phyloP scores from a whole-genome alignment of 2,797 vertebrate species.

The Sternotherus odoratus region DNA sequence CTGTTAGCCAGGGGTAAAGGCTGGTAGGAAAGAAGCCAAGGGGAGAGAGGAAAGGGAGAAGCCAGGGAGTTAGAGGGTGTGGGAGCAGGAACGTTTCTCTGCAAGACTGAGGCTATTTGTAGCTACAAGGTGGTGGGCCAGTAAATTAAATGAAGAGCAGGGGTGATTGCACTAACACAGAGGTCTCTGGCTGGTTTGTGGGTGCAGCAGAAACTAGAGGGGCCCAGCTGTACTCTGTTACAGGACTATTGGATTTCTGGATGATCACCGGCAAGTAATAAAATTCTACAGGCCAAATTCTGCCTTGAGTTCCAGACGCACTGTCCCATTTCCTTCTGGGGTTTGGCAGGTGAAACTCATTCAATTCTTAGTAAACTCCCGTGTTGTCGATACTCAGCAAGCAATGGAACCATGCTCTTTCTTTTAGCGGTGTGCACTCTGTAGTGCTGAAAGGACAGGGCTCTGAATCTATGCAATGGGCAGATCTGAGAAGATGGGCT shows the following conservation, averaged over 20 bases:
- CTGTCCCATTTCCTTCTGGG: neutral
- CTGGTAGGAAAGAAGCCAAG: no score
- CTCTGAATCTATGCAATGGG: neutral
- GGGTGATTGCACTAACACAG: no score
- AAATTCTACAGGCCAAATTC: neutral
- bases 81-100: no score
- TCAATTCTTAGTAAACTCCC: neutral
- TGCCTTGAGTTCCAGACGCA: neutral
- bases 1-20: no score
- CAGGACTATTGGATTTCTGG: neutral
- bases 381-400: neutral
- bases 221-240: no score
- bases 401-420: neutral
- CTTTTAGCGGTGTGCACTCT: neutral
- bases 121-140: no score
- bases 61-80: no score
- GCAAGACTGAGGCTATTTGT: no score
- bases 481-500: neutral
- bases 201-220: no score
- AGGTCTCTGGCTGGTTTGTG: no score
- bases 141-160: no score
- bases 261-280: neutral
- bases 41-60: no score
- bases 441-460: neutral
- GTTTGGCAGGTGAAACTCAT: neutral